Conservation (phyloP, 2,888 invertebrate species). For the Lasius fuliginosus region DNA sequence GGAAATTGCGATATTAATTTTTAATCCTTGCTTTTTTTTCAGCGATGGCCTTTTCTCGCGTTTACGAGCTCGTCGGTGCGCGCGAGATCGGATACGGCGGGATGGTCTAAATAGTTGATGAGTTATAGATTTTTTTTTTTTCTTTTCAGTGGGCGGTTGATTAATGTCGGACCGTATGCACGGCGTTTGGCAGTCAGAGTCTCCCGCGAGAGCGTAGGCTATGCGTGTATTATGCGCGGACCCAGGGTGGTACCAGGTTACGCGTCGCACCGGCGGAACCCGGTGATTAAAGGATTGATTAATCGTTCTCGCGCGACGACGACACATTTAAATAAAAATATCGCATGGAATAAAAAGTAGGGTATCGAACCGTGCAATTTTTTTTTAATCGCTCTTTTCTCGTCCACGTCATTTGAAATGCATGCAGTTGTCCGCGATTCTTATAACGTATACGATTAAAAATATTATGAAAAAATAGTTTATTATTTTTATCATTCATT, state of each 20-base stretch:
- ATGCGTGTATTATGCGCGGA: conserved; percentile 14
- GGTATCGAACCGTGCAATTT: background rate
- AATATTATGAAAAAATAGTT: background rate
- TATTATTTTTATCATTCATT: background rate
- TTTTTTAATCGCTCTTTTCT: conserved; percentile 20
- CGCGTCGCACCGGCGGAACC: conserved; percentile 55
- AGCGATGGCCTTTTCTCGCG: conserved; percentile 27
- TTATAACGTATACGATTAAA: background rate
- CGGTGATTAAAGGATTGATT: conserved; percentile 75
- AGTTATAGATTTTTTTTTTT: conserved; percentile 73
- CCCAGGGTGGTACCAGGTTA: conserved; percentile 63
- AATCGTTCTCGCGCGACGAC: conserved; percentile 63
- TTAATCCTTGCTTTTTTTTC: conserved; percentile 76
- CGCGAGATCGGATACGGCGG: conserved; percentile 42
- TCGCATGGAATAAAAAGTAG: conserved; percentile 24
- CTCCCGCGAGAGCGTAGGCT: conserved; percentile 23
- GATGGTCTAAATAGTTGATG: conserved; percentile 75
- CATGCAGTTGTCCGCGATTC: background rate
- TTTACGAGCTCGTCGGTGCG: conserved; percentile 31
- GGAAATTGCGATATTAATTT: conserved; percentile 82
- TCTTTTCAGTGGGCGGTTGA: conserved; percentile 73
- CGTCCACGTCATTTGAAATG: background rate
- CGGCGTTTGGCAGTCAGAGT: conserved; percentile 37
- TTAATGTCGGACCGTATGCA: conserved; percentile 74
- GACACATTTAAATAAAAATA: conserved; percentile 16